Conservation (phyloP, 2,888 invertebrate genomes). For the Phyllotreta striolata region DNA sequence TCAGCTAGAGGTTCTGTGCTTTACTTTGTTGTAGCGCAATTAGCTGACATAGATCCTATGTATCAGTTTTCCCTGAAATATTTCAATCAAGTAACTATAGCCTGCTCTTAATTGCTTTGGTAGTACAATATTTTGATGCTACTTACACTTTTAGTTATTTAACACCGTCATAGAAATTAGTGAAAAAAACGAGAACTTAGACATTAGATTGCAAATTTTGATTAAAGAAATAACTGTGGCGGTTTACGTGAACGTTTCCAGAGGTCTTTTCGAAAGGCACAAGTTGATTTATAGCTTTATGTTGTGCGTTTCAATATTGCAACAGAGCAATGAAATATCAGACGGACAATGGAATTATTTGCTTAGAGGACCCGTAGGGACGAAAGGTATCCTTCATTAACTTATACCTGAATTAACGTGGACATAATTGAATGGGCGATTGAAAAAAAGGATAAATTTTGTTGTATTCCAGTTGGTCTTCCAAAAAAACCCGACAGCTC, state of each 20-base stretch:
- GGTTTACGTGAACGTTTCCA: constrained; percentile 86
- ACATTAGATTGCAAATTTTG: constrained; percentile 73
- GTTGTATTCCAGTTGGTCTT: constrained; percentile 19
- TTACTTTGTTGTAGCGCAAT: constrained; percentile 88
- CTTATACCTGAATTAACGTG: background rate
- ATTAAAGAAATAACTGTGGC: constrained; percentile 80
- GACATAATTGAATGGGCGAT: too few relatives aligned
- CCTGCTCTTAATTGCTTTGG: background rate
- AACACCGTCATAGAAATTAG: constrained; percentile 81
- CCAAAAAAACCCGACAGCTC: constrained; percentile 69
- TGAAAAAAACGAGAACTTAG: constrained; percentile 72
- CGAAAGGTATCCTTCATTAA: constrained; percentile 55
- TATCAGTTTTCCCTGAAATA: constrained; percentile 94
- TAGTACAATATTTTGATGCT: constrained; percentile 18
- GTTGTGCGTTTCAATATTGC: constrained; percentile 78
- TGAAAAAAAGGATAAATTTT: too few relatives aligned
- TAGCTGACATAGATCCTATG: constrained; percentile 94
- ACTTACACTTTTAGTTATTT: constrained; percentile 70
- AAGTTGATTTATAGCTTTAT: constrained; percentile 90
- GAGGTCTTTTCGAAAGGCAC: constrained; percentile 90
- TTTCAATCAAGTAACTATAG: constrained; percentile 71
- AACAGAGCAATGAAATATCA: constrained; percentile 68
- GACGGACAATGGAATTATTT: constrained; percentile 80
- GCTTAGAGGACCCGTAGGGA: constrained; percentile 75
- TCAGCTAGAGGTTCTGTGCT: constrained; percentile 89